Conservation (phyloP, 2,797 vertebrate species). For the Peromyscus nudipes region DNA sequence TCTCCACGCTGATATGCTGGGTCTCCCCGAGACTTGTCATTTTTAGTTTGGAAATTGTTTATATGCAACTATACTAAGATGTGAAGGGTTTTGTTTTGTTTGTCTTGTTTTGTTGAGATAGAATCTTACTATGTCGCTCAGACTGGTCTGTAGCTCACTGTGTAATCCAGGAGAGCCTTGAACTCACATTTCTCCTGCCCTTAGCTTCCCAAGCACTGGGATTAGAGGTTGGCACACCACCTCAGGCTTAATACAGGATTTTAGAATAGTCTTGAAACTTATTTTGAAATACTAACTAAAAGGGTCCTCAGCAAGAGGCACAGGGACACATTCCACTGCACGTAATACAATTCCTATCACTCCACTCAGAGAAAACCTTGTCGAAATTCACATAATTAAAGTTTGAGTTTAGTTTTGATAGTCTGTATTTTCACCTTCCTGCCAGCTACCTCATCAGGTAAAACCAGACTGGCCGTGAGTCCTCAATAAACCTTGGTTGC, state of each 20-base stretch:
- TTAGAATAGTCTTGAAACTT: background rate
- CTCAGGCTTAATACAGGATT: background rate
- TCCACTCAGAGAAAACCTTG: background rate
- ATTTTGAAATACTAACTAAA: background rate
- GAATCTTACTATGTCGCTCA: background rate
- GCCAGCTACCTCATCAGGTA: background rate
- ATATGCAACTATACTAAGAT: background rate
- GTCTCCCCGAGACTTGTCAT: background rate
- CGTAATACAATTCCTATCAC: background rate
- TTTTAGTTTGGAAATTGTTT: constrained; percentile 15
- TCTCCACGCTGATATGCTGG: background rate
- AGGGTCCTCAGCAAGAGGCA: background rate
- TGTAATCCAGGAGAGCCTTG: background rate
- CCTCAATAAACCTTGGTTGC: background rate
- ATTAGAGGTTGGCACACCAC: background rate
- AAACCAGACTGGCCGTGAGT: background rate
- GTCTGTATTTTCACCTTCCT: background rate
- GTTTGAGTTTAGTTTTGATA: background rate
- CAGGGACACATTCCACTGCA: background rate
- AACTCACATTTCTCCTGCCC: background rate
- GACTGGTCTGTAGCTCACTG: background rate
- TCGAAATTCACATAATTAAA: background rate
- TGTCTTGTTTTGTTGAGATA: background rate
- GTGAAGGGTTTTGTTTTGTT: background rate
- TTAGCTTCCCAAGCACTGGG: background rate